These are phyloP conservation scores for Vanessa tameamea DNA, from an alignment of 1,140 invertebrate species.

Conservation along the genomic window DNA sequence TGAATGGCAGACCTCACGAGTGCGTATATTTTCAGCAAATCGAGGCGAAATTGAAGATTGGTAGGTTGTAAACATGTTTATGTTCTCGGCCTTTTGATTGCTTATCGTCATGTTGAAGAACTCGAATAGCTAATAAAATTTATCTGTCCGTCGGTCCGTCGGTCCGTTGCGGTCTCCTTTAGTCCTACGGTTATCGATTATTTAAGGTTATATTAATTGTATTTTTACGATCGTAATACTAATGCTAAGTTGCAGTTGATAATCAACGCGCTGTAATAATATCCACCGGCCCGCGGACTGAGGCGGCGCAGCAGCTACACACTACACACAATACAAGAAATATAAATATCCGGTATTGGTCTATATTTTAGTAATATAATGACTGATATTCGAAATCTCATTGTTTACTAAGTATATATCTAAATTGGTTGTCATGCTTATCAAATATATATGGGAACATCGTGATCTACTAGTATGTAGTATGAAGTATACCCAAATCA, in stretches of 20 bases:
- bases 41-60: constrained; percentile 33
- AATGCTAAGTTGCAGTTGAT: constrained; percentile 16
- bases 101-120: constrained; percentile 20
- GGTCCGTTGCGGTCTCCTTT: neutral
- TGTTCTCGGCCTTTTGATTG: constrained; percentile 20
- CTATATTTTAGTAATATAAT: too few relatives aligned
- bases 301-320: too few relatives aligned
- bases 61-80: constrained; percentile 23
- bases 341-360: neutral
- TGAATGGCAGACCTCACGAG: neutral
- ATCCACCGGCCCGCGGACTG: too few relatives aligned
- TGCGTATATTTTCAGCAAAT: constrained; percentile 10
- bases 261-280: neutral
- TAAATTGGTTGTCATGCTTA: too few relatives aligned
- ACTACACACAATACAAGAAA: too few relatives aligned
- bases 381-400: too few relatives aligned
- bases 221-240: constrained; percentile 23
- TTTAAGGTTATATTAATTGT: constrained; percentile 29
- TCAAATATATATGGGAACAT: too few relatives aligned
- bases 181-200: constrained; percentile 14
- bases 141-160: constrained; percentile 26
- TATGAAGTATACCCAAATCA: too few relatives aligned
- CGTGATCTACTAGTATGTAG: too few relatives aligned
- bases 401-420: too few relatives aligned
- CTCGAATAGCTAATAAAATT: constrained; percentile 34